Evolutionary conservation across 1,140 invertebrate genomes (phyloP).

Genomic region (Apis dorsata): DNA sequence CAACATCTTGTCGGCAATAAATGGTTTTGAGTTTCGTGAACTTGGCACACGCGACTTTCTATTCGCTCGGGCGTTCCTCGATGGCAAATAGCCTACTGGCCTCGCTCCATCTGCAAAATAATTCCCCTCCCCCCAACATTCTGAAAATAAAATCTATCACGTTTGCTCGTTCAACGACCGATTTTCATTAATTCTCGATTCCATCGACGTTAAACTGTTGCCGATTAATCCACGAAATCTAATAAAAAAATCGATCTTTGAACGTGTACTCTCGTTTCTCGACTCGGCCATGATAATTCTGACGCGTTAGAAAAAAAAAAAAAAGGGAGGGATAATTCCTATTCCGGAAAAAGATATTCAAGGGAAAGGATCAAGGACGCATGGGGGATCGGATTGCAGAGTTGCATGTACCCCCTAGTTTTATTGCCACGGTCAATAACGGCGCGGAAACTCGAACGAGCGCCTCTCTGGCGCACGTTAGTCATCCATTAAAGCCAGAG

Average conservation of each 20-base stretch:
- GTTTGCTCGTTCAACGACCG: too few species aligned
- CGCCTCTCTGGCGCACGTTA: neutral
- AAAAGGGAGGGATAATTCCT: too few species aligned
- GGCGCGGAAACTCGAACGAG: constrained; percentile 7
- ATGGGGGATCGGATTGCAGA: neutral
- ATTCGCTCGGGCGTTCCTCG: neutral
- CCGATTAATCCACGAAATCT: too few species aligned
- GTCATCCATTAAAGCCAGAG: neutral
- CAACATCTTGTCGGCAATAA: neutral
- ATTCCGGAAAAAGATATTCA: neutral
- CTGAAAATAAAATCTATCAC: too few species aligned
- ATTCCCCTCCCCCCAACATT: too few species aligned
- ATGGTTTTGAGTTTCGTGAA: neutral
- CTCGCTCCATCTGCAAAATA: too few species aligned
- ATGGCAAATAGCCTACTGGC: neutral
- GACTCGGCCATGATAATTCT: neutral
- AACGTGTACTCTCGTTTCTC: too few species aligned
- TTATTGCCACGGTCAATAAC: constrained; percentile 31
- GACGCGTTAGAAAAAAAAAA: too few species aligned
- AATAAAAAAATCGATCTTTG: too few species aligned
- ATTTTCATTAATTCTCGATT: too few species aligned
- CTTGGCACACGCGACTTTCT: neutral
- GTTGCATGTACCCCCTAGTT: neutral
- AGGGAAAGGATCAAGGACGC: constrained; percentile 4
- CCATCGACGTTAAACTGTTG: too few species aligned